phyloP scores from a whole-genome alignment of 2,113 vertebrate species.

The Spea bombifrons region DNA sequence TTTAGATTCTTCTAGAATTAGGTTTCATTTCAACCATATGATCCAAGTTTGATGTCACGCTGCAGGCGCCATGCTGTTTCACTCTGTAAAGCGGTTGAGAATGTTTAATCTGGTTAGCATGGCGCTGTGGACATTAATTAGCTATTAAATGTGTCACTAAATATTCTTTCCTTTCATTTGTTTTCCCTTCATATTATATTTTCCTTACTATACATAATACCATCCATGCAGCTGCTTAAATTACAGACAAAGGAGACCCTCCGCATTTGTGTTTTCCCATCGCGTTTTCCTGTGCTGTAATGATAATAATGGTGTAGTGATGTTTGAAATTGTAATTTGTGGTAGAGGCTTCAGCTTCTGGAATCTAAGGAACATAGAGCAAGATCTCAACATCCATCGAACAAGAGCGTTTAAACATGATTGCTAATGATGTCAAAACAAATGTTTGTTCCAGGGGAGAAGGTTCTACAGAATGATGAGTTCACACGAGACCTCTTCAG shows the following conservation, averaged over 20 bases:
- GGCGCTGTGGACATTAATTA: slow-evolving; percentile 16
- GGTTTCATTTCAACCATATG: slow-evolving; percentile 6
- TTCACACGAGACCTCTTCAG: slow-evolving; percentile 95
- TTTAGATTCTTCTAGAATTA: slow-evolving; percentile 15
- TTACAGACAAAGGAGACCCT: neutral
- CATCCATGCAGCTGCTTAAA: neutral
- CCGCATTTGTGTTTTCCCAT: neutral
- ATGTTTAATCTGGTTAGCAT: slow-evolving; percentile 10
- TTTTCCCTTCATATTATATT: neutral
- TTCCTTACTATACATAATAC: neutral
- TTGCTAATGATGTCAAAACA: neutral
- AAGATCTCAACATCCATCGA: too few species aligned
- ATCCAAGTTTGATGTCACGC: neutral
- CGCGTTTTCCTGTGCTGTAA: neutral
- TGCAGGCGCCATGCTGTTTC: neutral
- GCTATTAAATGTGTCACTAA: slow-evolving; percentile 9
- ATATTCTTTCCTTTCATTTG: slow-evolving; percentile 6
- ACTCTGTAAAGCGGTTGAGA: neutral
- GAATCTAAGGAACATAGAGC: too few species aligned
- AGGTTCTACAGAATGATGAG: slow-evolving; percentile 95
- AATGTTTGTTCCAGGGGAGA: slow-evolving; percentile 83
- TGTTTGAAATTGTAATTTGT: neutral
- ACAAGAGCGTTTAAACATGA: neutral
- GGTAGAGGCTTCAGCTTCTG: too few species aligned
- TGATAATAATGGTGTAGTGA: neutral